Conservation (phyloP, 2,113 vertebrate species). For the Pseudorectes ferrugineus region DNA sequence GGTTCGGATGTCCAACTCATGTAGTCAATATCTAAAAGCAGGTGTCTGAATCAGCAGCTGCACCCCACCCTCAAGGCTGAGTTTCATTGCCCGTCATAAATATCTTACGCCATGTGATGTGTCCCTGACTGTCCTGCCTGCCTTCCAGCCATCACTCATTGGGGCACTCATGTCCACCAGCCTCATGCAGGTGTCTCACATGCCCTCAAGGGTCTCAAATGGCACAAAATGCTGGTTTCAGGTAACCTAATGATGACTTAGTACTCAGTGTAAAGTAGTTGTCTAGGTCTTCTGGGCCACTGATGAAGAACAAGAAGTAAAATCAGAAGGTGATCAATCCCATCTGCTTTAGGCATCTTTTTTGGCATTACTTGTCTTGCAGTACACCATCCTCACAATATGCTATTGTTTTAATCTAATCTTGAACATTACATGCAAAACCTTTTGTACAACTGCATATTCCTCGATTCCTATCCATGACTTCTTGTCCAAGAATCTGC, state of each 20-base stretch:
- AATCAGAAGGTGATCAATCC: background rate
- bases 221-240: background rate
- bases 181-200: background rate
- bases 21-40: background rate
- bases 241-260: background rate
- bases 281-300: background rate
- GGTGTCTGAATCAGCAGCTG: background rate
- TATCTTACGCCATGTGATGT: accelerated
- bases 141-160: background rate
- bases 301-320: background rate
- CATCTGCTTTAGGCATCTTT: background rate
- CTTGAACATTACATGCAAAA: background rate
- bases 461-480: background rate
- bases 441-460: background rate
- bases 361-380: background rate
- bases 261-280: background rate
- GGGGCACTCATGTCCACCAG: background rate
- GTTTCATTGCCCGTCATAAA: background rate
- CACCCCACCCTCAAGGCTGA: accelerated
- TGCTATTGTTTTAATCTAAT: background rate
- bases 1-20: accelerated
- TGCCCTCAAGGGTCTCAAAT: background rate
- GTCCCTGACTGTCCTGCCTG: background rate
- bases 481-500: background rate
- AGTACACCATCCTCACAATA: background rate